Evolutionary conservation across 2,888 invertebrate genomes (phyloP), one percentile per base, ranked within the genome.

Genomic region (Aspidapion aeneum): DNA sequence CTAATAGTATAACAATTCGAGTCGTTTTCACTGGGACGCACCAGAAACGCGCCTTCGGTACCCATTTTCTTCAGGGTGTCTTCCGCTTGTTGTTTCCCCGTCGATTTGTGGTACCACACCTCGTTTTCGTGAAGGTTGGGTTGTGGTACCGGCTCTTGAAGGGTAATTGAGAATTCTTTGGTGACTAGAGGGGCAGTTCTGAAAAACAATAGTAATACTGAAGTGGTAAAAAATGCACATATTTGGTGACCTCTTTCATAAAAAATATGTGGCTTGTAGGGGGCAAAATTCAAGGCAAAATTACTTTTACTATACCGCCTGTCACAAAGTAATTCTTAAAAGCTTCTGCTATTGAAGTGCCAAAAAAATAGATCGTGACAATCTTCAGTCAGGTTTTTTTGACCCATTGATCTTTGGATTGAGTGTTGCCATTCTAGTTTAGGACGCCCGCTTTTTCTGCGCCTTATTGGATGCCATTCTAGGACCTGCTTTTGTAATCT

Each of bases 121-220:
- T 93, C 92, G 63, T 89, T 91, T 78, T 96, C 95, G 73, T 98
- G 97, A 75, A 94, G 93, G 75, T 93, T 94, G 18, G 96, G 96
- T 77, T 96, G 97, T 0, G 97, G 97, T 1, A 97, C 96, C 0
- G 97, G 94, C 76, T 95, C 93, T 72, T 87, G 88, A 0, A 98
- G 82, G 0, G 88, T 91, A 70, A 96, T 94, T 22, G 91, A 85
- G 80, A 96, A 96, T 79, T 95, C 94, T 83, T 90, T 90, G 76
- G 95, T 96, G 48, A 94, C 84, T 57, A 98, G 81, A 61, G 96
- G 93, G 80, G 93, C 87, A 68, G 87, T 87, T 60, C 94, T 86
- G 21, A 12, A 61, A 58, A 51, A 57, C 18, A n/a, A n/a, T n/a
- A n/a, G n/a, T n/a, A n/a, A n/a, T n/a, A n/a, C n/a, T n/a, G n/a